Conservation (phyloP, 2,888 invertebrate species). For the Hydropsyche betteni region DNA sequence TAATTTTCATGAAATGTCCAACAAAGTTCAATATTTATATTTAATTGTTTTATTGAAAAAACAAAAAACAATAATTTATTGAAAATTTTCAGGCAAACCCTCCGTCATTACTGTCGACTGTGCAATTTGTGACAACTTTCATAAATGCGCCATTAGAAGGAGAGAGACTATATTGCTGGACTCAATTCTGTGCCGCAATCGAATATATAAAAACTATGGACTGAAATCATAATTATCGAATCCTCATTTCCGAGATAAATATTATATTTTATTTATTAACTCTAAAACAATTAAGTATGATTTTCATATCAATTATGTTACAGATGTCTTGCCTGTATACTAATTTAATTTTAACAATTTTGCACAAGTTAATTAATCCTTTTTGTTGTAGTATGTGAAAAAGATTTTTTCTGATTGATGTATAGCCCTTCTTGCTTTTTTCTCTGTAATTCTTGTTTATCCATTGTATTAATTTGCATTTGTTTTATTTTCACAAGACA, state of each 20-base stretch:
- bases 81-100: conserved; percentile 82
- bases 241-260: conserved; percentile 35
- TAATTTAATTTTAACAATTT: not conserved
- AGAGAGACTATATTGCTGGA: conserved; percentile 98
- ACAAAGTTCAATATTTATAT: not conserved
- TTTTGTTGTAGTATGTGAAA: conserved; percentile 16
- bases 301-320: not conserved
- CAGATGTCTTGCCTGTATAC: not conserved
- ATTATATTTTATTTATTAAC: not conserved
- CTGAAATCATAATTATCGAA: conserved; percentile 61
- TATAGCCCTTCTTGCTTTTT: too few relatives aligned
- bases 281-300: not conserved
- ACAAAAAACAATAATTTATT: not conserved
- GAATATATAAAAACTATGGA: conserved; percentile 99
- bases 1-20: not conserved
- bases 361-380: not conserved
- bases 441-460: too few relatives aligned
- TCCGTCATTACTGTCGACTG: conserved; percentile 89
- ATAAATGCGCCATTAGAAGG: conserved; percentile 84
- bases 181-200: conserved; percentile 95
- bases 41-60: too few relatives aligned
- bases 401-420: not conserved
- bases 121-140: conserved; percentile 95
- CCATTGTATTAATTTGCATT: too few relatives aligned
- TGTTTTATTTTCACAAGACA: too few relatives aligned